A percentile compares a stretch with the other conserved stretches of the same genome.
Evolutionary conservation across 2,797 vertebrate species (phyloP).

Genomic region (Syndactyla subalaris): DNA sequence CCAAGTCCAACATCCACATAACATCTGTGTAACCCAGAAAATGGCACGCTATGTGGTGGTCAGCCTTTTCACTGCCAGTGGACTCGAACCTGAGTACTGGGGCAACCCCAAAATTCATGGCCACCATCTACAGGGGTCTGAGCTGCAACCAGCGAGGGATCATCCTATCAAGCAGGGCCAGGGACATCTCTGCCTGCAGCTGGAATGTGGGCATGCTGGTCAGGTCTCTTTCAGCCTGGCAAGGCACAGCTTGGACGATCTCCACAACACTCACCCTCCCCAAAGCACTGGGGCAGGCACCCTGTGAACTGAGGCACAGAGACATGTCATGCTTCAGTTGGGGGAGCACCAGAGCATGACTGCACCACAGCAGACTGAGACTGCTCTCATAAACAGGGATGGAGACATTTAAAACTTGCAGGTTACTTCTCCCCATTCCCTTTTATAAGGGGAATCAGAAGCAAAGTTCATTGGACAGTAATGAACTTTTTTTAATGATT

Average conservation of each 20-base stretch:
- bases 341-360: not conserved
- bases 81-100: rapidly evolving
- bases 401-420: not conserved
- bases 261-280: not conserved
- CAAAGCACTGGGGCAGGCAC: not conserved
- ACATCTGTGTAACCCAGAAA: not conserved
- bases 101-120: not conserved
- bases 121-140: not conserved
- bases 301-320: not conserved
- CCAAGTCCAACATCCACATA: not conserved
- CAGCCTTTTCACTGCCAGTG: not conserved
- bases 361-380: not conserved
- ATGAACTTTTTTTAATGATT: not conserved
- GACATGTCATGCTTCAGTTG: not conserved
- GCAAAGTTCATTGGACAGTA: not conserved
- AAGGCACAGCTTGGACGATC: not conserved
- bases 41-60: rapidly evolving
- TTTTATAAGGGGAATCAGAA: not conserved
- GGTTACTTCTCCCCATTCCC: not conserved
- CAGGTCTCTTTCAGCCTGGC: not conserved
- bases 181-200: not conserved
- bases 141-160: not conserved
- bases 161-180: not conserved
- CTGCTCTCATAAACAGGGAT: not conserved
- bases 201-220: not conserved